A percentile compares a stretch with the other conserved stretches of the same genome.
Conservation (phyloP, 2,113 vertebrate species). For the Oenanthe oenanthe region DNA sequence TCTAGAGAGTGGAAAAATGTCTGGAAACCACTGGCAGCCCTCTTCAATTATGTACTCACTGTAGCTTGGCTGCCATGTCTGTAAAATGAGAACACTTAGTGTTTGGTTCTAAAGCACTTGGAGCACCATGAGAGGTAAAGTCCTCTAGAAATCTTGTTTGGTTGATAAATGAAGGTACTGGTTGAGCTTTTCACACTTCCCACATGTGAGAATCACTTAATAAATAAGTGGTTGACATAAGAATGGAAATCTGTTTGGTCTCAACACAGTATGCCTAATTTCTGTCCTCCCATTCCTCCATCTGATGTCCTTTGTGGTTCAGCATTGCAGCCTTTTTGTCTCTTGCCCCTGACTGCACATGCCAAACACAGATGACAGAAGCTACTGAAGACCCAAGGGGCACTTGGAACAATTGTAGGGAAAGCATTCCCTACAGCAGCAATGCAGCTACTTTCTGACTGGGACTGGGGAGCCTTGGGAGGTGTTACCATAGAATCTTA, state of each 20-base stretch:
- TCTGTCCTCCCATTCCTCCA: not conserved
- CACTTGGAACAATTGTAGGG: not conserved
- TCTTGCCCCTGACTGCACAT: not conserved
- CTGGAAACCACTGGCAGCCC: not conserved
- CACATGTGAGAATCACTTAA: not conserved
- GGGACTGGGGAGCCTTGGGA: not conserved
- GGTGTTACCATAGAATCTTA: not conserved
- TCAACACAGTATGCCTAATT: not conserved
- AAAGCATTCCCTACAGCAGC: not conserved
- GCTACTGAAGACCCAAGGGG: not conserved
- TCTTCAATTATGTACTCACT: not conserved
- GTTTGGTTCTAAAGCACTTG: not conserved
- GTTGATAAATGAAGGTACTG: not conserved
- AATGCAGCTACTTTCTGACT: not conserved
- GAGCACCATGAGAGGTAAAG: not conserved
- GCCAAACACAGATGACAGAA: not conserved
- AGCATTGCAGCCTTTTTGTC: not conserved
- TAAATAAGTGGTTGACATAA: not conserved
- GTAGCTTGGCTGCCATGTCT: not conserved
- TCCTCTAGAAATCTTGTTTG: not conserved
- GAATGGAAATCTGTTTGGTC: not conserved
- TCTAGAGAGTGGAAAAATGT: not conserved
- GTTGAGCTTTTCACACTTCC: not conserved
- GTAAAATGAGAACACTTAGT: not conserved
- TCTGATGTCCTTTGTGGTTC: not conserved